These are phyloP conservation scores for Iselma pallidipennis DNA, from an alignment of 2,888 invertebrate species.

Conservation along the genomic window DNA sequence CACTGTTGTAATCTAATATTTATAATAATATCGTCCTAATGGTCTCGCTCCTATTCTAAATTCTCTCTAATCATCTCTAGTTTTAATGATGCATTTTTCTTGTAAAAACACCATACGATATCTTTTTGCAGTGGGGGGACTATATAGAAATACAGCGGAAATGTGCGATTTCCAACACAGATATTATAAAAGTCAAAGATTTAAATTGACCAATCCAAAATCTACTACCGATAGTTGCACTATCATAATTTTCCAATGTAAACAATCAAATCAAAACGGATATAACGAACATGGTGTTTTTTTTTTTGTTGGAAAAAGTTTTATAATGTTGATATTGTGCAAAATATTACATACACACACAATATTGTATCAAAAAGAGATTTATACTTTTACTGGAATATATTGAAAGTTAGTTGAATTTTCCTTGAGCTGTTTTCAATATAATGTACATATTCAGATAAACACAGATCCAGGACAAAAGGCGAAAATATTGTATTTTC, in stretches of 20 bases:
- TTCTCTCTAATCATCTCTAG: background rate
- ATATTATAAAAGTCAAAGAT: too few species aligned
- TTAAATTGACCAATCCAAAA: background rate
- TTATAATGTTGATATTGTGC: background rate
- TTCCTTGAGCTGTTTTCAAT: conserved; percentile 42
- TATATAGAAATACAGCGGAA: background rate
- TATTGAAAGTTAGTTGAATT: conserved; percentile 37
- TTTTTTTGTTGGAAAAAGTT: background rate
- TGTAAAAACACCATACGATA: background rate
- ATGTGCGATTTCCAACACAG: background rate
- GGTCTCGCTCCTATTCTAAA: too few species aligned
- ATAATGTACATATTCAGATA: conserved; percentile 35
- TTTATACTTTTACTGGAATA: conserved; percentile 41
- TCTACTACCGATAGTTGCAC: background rate
- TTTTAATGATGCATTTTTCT: background rate
- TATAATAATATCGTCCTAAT: background rate
- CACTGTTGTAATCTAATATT: background rate
- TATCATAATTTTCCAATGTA: background rate
- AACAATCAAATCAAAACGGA: background rate
- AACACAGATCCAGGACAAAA: conserved; percentile 30
- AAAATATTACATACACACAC: conserved; percentile 33
- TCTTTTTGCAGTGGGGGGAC: background rate
- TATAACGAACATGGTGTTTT: background rate
- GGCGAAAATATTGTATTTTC: conserved; percentile 34
- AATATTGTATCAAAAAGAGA: conserved; percentile 41